phyloP scores from a whole-genome alignment of 2,888 invertebrate species.

The Cactoblastis cactorum region DNA sequence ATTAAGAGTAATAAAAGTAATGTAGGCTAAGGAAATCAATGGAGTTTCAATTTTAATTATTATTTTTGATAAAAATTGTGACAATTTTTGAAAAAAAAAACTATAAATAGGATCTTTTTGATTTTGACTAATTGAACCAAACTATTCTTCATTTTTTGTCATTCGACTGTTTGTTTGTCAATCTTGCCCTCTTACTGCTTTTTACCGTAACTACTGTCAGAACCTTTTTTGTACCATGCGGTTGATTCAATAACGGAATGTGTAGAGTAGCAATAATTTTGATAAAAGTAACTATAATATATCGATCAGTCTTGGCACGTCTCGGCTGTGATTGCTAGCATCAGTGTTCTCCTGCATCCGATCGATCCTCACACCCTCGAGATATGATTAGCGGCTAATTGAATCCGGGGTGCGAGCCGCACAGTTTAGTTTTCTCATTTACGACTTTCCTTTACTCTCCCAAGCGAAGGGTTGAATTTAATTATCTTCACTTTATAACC shows the following conservation, averaged over 20 bases:
- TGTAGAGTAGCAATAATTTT: too few relatives aligned
- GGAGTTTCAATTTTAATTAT: slow-evolving; percentile 13
- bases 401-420: slow-evolving; percentile 75
- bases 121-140: too few relatives aligned
- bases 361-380: slow-evolving; percentile 76
- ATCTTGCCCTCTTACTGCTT: too few relatives aligned
- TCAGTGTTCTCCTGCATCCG: slow-evolving; percentile 48
- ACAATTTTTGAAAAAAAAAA: too few relatives aligned
- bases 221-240: too few relatives aligned
- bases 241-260: too few relatives aligned
- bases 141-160: too few relatives aligned
- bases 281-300: not conserved
- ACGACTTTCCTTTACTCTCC: slow-evolving; percentile 71
- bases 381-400: slow-evolving; percentile 79
- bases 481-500: slow-evolving; percentile 62
- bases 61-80: not conserved
- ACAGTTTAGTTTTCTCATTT: slow-evolving; percentile 79
- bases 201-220: too few relatives aligned
- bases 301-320: slow-evolving; percentile 3
- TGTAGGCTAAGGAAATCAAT: slow-evolving; percentile 21
- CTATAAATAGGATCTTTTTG: too few relatives aligned
- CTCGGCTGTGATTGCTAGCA: slow-evolving; percentile 2
- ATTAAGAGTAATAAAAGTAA: slow-evolving; percentile 57
- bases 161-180: too few relatives aligned
- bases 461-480: slow-evolving; percentile 71